Percentiles rank a stretch among this genome's conserved stretches.
phyloP scores from a whole-genome alignment of 2,888 invertebrate genomes.

The Latheticus oryzae region DNA sequence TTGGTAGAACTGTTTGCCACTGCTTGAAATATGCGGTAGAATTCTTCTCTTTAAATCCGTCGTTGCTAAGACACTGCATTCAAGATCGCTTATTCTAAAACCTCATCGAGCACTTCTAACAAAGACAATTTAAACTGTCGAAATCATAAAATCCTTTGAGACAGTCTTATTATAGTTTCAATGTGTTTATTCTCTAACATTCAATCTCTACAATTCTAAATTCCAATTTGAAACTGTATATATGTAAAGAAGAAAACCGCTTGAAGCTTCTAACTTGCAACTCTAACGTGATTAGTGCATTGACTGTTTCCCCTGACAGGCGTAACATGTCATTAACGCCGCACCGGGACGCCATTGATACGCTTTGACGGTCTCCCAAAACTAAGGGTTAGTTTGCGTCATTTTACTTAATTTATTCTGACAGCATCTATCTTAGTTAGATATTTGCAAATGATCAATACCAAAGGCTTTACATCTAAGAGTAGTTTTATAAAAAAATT shows the following conservation, averaged over 20 bases:
- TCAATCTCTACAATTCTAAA: constrained; percentile 9
- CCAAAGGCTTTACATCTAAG: not conserved
- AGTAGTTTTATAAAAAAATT: constrained; percentile 3
- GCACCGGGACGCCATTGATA: constrained; percentile 39
- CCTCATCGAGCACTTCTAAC: not conserved
- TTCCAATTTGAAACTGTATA: constrained; percentile 1
- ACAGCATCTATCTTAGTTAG: constrained; percentile 14
- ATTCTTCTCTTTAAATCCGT: too few relatives aligned
- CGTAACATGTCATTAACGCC: constrained; percentile 44
- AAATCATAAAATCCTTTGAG: not conserved
- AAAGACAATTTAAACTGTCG: constrained; percentile 1
- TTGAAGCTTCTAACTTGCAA: constrained; percentile 29
- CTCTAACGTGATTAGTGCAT: constrained; percentile 40
- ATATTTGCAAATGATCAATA: not conserved
- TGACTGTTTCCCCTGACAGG: constrained; percentile 43
- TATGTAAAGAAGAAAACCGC: constrained; percentile 25
- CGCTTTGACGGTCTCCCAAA: constrained; percentile 37
- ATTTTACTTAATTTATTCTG: constrained; percentile 25
- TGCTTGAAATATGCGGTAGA: too few relatives aligned
- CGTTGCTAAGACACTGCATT: constrained; percentile 44
- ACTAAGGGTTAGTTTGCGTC: constrained; percentile 28
- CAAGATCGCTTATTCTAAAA: constrained; percentile 40
- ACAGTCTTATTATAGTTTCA: not conserved
- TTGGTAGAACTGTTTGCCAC: too few relatives aligned
- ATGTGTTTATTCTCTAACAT: too few relatives aligned